Evolutionary conservation across 2,113 vertebrate species (phyloP).

Genomic region (Aphyosemion australe): DNA sequence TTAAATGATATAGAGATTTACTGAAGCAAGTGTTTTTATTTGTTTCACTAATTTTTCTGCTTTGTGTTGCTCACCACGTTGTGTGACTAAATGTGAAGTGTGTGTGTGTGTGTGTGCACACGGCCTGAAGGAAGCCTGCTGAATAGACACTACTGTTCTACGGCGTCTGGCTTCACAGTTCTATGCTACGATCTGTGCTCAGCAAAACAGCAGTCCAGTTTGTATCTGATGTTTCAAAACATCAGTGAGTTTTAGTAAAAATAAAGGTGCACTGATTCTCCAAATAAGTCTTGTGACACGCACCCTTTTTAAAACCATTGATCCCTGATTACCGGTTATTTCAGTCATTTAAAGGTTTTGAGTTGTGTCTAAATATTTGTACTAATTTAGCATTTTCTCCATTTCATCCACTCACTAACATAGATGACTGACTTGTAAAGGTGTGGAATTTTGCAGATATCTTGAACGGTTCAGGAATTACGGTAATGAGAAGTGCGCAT

Average conservation of each 20-base stretch:
- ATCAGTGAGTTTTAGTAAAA: constrained; percentile 7
- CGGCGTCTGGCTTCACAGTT: constrained; percentile 17
- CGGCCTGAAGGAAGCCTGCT: constrained; percentile 31
- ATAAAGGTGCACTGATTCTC: not conserved
- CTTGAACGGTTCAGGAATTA: no score
- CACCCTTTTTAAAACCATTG: no score
- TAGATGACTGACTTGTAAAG: no score
- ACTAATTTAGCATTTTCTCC: no score
- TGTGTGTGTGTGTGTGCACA: not conserved
- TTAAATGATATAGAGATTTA: constrained; percentile 24
- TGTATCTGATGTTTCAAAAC: constrained; percentile 1
- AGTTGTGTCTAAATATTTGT: no score
- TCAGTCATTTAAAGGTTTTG: no score
- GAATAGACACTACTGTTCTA: constrained; percentile 37
- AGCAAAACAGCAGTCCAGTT: constrained; percentile 9
- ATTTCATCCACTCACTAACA: no score
- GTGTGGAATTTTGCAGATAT: no score
- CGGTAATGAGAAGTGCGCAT: no score
- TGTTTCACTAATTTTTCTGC: not conserved
- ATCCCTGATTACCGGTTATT: no score
- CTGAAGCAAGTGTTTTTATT: constrained; percentile 5
- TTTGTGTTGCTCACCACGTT: constrained; percentile 2
- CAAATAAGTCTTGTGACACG: no score
- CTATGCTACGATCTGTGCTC: not conserved
- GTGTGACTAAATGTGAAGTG: constrained; percentile 1